Percentiles rank a stretch among this genome's conserved stretches.
Conservation (phyloP, 2,888 invertebrate genomes). For the Alentia gelatinosa region DNA sequence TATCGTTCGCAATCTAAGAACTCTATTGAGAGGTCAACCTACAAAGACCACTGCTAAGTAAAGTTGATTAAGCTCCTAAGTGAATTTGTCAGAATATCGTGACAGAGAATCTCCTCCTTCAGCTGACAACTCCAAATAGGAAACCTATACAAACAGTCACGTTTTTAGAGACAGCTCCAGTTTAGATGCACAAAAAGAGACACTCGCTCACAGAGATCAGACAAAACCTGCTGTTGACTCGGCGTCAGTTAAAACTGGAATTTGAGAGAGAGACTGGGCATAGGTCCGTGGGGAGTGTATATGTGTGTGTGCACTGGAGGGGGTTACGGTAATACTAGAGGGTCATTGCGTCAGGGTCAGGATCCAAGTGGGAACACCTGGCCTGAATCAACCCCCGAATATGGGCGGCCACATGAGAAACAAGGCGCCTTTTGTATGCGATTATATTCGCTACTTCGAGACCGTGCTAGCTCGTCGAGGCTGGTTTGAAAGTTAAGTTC, state of each 20-base stretch:
- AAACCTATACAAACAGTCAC: background rate
- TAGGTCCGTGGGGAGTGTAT: background rate
- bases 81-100: too few species aligned
- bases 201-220: background rate
- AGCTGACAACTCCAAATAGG: background rate
- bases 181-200: background rate
- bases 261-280: background rate
- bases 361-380: slow-evolving; percentile 17
- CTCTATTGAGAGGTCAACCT: too few species aligned
- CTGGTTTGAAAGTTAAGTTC: too few species aligned
- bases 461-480: background rate
- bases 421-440: background rate
- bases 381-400: background rate
- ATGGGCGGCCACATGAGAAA: background rate
- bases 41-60: too few species aligned
- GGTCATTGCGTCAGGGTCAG: background rate
- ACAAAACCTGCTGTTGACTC: background rate
- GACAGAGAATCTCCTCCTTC: too few species aligned
- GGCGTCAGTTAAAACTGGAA: background rate
- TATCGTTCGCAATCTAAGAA: too few species aligned
- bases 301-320: background rate
- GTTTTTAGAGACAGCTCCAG: background rate
- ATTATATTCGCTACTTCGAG: too few species aligned
- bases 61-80: too few species aligned
- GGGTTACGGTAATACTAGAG: background rate